Evolutionary conservation across 2,113 vertebrate genomes (phyloP).

Genomic region (Sus scrofa): T2T-Sscrofa CM000821.6:6737501-6738000

Average conservation of each 20-base stretch:
- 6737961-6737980: neutral
- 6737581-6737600: neutral
- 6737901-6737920: constrained; percentile 5
- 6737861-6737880: neutral
- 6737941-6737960: neutral
- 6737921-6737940: neutral
- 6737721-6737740: neutral
- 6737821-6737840: neutral
- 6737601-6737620: neutral
- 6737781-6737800: neutral
- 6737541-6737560: neutral
- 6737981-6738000: neutral
- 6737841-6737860: neutral
- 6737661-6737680: neutral
- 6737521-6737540: neutral
- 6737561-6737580: neutral
- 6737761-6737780: neutral
- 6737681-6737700: neutral
- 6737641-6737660: neutral
- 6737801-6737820: neutral
- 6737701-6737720: neutral
- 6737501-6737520: neutral
- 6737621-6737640: neutral
- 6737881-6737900: neutral
- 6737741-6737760: neutral